Conservation (phyloP, 1,140 invertebrate genomes). For the Acromyrmex charruanus region DNA sequence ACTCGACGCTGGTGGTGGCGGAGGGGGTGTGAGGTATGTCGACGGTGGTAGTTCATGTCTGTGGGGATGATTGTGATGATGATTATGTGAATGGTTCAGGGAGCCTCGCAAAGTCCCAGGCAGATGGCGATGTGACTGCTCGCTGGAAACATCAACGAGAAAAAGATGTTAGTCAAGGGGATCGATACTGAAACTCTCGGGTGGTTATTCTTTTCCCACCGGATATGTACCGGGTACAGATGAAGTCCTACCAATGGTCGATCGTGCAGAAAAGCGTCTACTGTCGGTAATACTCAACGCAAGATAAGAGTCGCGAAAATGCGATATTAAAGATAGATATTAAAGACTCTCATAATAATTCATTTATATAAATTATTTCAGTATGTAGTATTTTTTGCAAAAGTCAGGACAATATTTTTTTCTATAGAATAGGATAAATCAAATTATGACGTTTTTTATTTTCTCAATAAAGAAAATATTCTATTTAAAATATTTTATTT, state of each 20-base stretch:
- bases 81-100: conserved; percentile 73
- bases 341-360: neutral
- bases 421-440: neutral
- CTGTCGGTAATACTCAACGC: conserved; percentile 47
- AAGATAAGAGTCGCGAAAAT: conserved; percentile 29
- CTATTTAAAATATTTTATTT: neutral
- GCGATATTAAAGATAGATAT: neutral
- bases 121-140: conserved; percentile 79
- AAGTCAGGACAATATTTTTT: neutral
- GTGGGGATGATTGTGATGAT: conserved; percentile 66
- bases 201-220: conserved; percentile 48
- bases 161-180: neutral
- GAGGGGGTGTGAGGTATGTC: conserved; percentile 67
- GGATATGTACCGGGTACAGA: conserved; percentile 17
- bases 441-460: neutral
- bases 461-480: neutral
- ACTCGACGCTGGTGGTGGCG: conserved; percentile 74
- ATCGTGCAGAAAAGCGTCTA: conserved; percentile 26
- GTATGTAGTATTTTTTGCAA: neutral
- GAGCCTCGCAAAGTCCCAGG: conserved; percentile 77
- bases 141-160: conserved; percentile 74
- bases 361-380: neutral
- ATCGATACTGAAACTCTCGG: conserved; percentile 21
- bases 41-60: conserved; percentile 69
- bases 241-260: conserved; percentile 38